A percentile compares a stretch with the other conserved stretches of the same genome.
These are phyloP conservation scores for Tetragonula clypearis DNA, from an alignment of 1,140 invertebrate species.

Conservation along the genomic window DNA sequence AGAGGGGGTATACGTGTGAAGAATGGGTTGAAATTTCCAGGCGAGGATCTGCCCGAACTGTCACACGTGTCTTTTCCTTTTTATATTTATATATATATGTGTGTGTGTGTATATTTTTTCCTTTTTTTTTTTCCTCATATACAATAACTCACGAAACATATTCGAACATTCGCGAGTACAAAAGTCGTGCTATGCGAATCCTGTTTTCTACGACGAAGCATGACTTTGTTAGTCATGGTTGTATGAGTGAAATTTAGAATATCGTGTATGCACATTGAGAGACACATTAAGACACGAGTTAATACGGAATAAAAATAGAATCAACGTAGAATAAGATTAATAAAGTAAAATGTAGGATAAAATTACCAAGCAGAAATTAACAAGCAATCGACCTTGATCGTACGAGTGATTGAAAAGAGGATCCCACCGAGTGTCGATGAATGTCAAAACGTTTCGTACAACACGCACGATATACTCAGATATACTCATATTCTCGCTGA, in stretches of 20 bases:
- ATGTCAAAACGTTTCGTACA: background rate
- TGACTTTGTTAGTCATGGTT: no score
- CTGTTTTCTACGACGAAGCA: background rate
- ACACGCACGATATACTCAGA: background rate
- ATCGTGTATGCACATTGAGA: background rate
- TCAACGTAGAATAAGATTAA: no score
- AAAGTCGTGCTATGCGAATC: background rate
- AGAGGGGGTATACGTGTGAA: background rate
- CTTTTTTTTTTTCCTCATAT: background rate
- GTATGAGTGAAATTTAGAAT: background rate
- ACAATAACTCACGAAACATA: background rate
- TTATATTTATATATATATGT: background rate
- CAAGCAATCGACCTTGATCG: no score
- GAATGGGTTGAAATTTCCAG: background rate
- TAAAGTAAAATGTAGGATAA: no score
- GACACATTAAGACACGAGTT: no score
- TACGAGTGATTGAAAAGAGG: no score
- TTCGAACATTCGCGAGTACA: background rate
- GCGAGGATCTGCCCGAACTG: conserved; percentile 5
- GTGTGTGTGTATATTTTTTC: background rate
- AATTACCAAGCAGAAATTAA: no score
- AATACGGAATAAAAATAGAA: no score
- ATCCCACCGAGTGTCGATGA: background rate
- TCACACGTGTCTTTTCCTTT: background rate
- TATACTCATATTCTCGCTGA: background rate